phyloP scores from a whole-genome alignment of 2,113 vertebrate genomes.

The Lethenteron camtschaticum region DNA sequence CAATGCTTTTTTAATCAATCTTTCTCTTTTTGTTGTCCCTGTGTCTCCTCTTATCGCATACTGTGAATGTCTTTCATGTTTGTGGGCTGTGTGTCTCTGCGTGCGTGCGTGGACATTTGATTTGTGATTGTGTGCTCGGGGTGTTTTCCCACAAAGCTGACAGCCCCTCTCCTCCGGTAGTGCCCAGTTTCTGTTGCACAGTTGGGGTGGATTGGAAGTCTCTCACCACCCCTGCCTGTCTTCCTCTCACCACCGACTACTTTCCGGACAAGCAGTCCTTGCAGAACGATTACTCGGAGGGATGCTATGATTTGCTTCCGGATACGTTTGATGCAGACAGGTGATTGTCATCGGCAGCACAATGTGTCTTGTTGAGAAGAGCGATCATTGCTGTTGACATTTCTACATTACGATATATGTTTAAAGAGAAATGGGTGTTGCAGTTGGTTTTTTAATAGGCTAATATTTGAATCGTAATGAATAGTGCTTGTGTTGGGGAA shows the following conservation, averaged over 20 bases:
- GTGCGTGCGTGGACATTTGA: too few relatives aligned
- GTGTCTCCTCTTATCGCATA: slow-evolving; percentile 1
- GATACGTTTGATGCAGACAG: slow-evolving; percentile 26
- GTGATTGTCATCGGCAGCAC: not conserved
- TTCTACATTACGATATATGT: too few relatives aligned
- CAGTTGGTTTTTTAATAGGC: too few relatives aligned
- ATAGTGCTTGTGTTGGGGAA: too few relatives aligned
- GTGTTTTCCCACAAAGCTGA: not conserved
- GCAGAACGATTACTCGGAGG: slow-evolving; percentile 91
- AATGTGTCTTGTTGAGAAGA: too few relatives aligned
- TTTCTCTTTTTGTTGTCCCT: not conserved
- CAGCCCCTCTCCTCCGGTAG: slow-evolving; percentile 47
- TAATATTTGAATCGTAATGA: not conserved
- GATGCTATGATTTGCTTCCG: slow-evolving; percentile 81
- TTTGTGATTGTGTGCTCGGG: too few relatives aligned
- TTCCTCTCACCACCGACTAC: slow-evolving; percentile 95
- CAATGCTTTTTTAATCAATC: too few relatives aligned
- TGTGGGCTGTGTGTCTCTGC: too few relatives aligned
- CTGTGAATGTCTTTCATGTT: too few relatives aligned
- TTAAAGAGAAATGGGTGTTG: too few relatives aligned
- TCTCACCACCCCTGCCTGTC: slow-evolving; percentile 86
- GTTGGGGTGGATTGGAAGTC: slow-evolving; percentile 99
- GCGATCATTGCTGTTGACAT: too few relatives aligned
- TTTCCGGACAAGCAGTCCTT: slow-evolving; percentile 76
- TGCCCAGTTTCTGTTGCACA: slow-evolving; percentile 99